Conservation (phyloP, 2,888 invertebrate genomes). For the Leptinotarsa tumamoca region DNA sequence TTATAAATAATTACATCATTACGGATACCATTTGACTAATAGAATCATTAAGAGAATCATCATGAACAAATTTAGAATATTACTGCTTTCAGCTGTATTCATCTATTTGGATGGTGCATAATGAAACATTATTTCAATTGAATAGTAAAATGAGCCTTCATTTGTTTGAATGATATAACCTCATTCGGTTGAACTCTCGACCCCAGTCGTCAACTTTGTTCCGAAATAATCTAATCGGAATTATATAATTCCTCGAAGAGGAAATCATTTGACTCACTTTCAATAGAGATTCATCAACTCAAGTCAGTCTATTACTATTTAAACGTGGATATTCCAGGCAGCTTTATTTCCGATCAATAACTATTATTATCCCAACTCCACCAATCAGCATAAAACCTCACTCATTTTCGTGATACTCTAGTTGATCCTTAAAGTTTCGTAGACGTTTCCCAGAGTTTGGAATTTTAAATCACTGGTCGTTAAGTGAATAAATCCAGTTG, state of each 20-base stretch:
- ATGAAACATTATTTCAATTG: too few relatives aligned
- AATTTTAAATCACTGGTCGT: constrained; percentile 22
- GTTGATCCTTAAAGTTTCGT: constrained; percentile 30
- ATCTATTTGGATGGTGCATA: too few relatives aligned
- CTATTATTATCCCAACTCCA: constrained; percentile 36
- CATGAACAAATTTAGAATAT: too few relatives aligned
- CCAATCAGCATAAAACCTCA: constrained; percentile 37
- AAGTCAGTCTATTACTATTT: not conserved
- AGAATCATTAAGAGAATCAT: too few relatives aligned
- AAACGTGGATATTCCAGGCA: not conserved
- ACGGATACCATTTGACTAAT: too few relatives aligned
- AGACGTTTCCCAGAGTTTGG: constrained; percentile 6
- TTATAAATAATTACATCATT: too few relatives aligned
- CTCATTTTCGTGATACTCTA: constrained; percentile 32
- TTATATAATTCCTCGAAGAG: too few relatives aligned
- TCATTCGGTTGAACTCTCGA: not conserved
- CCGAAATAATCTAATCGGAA: too few relatives aligned
- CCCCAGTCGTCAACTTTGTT: not conserved
- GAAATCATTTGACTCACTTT: not conserved
- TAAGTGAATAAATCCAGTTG: not conserved
- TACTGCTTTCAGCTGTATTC: too few relatives aligned
- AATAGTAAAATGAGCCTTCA: too few relatives aligned
- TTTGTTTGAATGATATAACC: too few relatives aligned
- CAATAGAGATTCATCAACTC: not conserved
- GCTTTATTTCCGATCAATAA: constrained; percentile 22